Conservation (phyloP, 2,797 vertebrate genomes). For the Catamblyrhynchus diadema region DNA sequence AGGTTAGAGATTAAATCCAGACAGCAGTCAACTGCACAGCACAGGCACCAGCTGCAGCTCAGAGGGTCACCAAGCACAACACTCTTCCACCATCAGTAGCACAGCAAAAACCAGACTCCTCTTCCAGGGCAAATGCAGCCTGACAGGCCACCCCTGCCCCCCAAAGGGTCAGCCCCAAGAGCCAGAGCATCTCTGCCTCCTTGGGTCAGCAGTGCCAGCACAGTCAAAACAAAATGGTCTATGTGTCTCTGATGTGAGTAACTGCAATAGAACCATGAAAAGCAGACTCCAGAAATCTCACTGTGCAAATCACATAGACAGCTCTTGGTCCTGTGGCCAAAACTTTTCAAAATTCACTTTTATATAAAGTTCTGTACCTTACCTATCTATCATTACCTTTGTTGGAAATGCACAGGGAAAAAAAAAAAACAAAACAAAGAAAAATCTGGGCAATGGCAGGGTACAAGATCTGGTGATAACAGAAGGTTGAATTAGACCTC, state of each 20-base stretch:
- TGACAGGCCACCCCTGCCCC: neutral
- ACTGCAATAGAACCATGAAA: neutral
- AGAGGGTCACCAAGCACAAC: neutral
- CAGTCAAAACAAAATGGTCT: neutral
- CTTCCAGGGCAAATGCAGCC: neutral
- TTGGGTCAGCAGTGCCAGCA: neutral
- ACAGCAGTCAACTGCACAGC: conserved; percentile 3
- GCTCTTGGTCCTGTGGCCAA: neutral
- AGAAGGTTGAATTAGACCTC: neutral
- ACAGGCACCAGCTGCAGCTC: neutral
- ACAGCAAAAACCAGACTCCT: neutral
- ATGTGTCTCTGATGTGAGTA: neutral
- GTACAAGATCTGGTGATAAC: neutral
- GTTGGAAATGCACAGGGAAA: neutral
- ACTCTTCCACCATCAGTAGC: neutral
- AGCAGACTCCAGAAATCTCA: neutral
- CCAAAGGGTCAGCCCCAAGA: neutral
- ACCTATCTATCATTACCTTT: neutral
- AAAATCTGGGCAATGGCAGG: neutral
- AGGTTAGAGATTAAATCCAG: conserved; percentile 58
- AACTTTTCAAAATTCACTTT: neutral
- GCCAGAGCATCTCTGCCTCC: neutral
- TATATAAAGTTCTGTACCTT: neutral
- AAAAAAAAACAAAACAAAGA: neutral
- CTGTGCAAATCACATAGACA: neutral